Percentiles rank a stretch among this genome's conserved stretches.
These are phyloP conservation scores for Philopedon plagiatum DNA, from an alignment of 2,888 invertebrate genomes.

Conservation along the genomic window DNA sequence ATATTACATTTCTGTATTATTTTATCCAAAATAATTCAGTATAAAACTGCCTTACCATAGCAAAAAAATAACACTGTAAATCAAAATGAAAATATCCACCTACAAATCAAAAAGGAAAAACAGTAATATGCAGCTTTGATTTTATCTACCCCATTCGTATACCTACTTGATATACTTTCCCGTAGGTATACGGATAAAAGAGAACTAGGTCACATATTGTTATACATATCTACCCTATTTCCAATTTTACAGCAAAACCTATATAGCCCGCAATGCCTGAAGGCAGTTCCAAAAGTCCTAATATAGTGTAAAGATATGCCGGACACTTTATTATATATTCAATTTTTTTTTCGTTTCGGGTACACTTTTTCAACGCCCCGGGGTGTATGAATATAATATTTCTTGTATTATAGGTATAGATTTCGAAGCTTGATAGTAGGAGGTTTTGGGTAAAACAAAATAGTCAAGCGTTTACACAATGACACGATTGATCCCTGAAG, in stretches of 20 bases:
- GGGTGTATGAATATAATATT: constrained; percentile 9
- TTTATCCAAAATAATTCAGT: too few species aligned
- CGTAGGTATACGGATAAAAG: constrained; percentile 12
- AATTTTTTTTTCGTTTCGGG: constrained; percentile 24
- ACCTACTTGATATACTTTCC: constrained; percentile 18
- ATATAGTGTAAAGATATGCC: constrained; percentile 30
- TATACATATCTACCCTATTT: constrained; percentile 8
- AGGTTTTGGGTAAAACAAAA: background rate
- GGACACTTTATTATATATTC: constrained; percentile 36
- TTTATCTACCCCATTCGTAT: constrained; percentile 23
- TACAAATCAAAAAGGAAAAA: too few species aligned
- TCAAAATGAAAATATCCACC: too few species aligned
- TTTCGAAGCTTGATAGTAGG: background rate
- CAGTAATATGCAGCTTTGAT: background rate
- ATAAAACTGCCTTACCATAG: too few species aligned
- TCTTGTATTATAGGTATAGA: background rate
- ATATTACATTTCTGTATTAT: too few species aligned
- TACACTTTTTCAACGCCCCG: constrained; percentile 6
- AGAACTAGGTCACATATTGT: constrained; percentile 19
- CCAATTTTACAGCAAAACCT: background rate
- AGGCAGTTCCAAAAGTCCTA: constrained; percentile 18
- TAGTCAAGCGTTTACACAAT: background rate
- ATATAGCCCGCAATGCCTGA: constrained; percentile 4
- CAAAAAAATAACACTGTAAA: too few species aligned
- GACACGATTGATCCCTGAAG: too few species aligned